Percentiles rank a stretch among this genome's conserved stretches.
Conservation (phyloP, 2,113 vertebrate species). For the Anguilla japonica region DNA sequence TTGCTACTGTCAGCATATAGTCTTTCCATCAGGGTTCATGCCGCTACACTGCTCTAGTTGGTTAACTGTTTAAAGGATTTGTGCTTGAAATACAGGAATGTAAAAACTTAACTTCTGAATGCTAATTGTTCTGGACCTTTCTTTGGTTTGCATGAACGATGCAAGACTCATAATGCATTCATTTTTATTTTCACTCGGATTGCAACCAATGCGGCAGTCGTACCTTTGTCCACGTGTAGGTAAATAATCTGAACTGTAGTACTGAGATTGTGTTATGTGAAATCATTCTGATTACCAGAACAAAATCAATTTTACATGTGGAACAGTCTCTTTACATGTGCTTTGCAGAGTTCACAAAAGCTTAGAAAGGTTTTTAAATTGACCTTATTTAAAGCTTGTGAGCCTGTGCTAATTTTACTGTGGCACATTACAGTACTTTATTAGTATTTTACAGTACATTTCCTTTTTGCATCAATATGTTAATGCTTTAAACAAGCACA, state of each 20-base stretch:
- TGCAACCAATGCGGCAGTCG: not conserved
- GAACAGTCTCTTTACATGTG: not conserved
- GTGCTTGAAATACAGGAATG: not conserved
- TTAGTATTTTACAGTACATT: not conserved
- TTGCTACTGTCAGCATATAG: conserved; percentile 13
- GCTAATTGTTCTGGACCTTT: not conserved
- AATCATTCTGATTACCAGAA: too few species aligned
- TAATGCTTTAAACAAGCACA: not conserved
- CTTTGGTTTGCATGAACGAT: not conserved
- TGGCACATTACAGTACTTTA: too few species aligned
- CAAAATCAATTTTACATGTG: too few species aligned
- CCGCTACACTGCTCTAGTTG: not conserved
- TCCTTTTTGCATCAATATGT: not conserved
- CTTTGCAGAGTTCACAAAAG: not conserved
- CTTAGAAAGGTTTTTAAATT: not conserved
- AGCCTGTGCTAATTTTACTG: not conserved
- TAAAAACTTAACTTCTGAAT: not conserved
- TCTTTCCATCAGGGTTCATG: not conserved
- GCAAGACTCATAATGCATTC: not conserved
- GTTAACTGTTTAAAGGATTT: not conserved
- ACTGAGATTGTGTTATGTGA: too few species aligned
- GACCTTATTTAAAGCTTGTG: not conserved
- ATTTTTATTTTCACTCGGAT: not conserved
- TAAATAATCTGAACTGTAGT: not conserved
- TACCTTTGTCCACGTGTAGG: not conserved